Percentiles rank a stretch among this genome's conserved stretches.
These are phyloP conservation scores for Diabrotica undecimpunctata DNA, from an alignment of 1,140 invertebrate genomes.

Conservation along the genomic window DNA sequence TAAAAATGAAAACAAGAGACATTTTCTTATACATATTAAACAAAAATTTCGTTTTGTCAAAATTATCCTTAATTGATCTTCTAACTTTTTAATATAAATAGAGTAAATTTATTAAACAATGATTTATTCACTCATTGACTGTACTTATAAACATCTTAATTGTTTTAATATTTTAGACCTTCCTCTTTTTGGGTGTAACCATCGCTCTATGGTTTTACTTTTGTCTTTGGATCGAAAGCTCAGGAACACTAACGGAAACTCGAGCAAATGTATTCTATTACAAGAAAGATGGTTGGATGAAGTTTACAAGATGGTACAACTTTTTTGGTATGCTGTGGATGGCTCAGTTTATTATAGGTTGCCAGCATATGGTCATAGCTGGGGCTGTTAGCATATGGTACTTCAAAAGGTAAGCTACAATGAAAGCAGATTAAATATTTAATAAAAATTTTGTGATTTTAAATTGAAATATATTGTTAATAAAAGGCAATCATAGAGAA, in stretches of 20 bases:
- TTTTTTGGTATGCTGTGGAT: conserved; percentile 69
- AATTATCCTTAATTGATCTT: no score
- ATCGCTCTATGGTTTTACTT: conserved; percentile 61
- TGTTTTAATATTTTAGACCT: conserved; percentile 56
- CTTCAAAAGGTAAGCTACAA: conserved; percentile 67
- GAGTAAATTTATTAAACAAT: no score
- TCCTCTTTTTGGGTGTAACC: conserved; percentile 54
- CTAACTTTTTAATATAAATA: no score
- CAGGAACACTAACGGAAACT: conserved; percentile 54
- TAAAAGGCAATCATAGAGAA: neutral
- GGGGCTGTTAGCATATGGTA: conserved; percentile 75
- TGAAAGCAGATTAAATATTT: no score
- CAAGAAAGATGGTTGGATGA: conserved; percentile 53
- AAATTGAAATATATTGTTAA: no score
- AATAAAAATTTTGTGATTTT: no score
- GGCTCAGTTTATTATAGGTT: conserved; percentile 69
- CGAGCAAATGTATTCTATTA: conserved; percentile 50
- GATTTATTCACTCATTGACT: no score
- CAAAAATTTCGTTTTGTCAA: no score
- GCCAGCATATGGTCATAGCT: conserved; percentile 74
- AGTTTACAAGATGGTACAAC: conserved; percentile 46
- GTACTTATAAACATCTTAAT: no score
- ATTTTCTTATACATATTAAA: no score
- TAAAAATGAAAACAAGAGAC: no score
- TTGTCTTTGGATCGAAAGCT: conserved; percentile 59